phyloP scores from a whole-genome alignment of 2,888 invertebrate species.

The Hyppa rectilinea region DNA sequence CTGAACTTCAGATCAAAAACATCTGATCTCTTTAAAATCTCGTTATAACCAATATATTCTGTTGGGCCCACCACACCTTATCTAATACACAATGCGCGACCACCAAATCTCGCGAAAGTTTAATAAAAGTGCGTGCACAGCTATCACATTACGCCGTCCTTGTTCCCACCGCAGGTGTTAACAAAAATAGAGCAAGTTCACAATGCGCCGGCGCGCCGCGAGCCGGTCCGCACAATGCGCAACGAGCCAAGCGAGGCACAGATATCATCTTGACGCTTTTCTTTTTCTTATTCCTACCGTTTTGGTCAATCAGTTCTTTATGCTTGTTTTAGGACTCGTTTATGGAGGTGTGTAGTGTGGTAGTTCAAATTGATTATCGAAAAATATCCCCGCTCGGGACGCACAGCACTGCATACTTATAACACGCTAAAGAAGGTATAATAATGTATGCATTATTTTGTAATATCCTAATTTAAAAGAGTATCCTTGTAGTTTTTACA shows the following conservation, averaged over 20 bases:
- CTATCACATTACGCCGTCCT: conserved; percentile 80
- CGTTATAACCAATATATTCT: conserved; percentile 4
- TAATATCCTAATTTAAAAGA: no score
- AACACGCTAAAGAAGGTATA: background rate
- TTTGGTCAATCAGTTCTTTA: conserved; percentile 61
- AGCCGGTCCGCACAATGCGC: conserved; percentile 58
- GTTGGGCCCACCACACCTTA: background rate
- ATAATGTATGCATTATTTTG: no score
- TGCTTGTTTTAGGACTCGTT: conserved; percentile 22
- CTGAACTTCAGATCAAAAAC: background rate
- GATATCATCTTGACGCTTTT: conserved; percentile 74
- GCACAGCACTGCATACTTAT: background rate
- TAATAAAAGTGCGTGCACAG: conserved; percentile 40
- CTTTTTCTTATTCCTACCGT: conserved; percentile 46
- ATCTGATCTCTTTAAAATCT: background rate
- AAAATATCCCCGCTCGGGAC: background rate
- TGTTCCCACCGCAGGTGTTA: conserved; percentile 83
- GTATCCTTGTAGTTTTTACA: no score
- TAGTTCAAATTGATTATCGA: background rate
- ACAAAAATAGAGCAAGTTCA: conserved; percentile 82
- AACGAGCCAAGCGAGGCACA: conserved; percentile 55
- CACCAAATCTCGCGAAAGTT: conserved; percentile 26
- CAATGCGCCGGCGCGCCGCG: conserved; percentile 35
- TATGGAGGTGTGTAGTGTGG: background rate
- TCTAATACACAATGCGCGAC: conserved; percentile 44